Percentiles rank a stretch among this genome's conserved stretches.
Evolutionary conservation across 2,113 vertebrate species (phyloP).

Genomic region (rabbit (Oryctolagus cuniculus)): DNA sequence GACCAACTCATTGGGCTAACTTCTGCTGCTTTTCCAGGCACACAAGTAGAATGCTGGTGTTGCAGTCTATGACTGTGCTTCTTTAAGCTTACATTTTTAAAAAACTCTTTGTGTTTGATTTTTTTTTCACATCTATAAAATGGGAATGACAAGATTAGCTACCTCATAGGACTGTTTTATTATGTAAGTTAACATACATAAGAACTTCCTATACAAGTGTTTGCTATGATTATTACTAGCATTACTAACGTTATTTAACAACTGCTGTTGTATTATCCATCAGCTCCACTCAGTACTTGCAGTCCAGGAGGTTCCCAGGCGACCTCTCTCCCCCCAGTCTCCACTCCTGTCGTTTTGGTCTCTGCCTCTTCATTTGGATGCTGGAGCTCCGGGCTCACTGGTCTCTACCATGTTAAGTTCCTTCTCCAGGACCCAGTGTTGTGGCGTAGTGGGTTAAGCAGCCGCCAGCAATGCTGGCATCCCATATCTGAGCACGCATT

Average conservation of each 20-base stretch:
- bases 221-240: neutral
- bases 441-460: too few species aligned
- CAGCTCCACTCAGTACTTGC: neutral
- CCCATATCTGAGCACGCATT: too few species aligned
- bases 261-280: neutral
- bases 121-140: constrained; percentile 26
- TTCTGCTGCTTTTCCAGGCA: too few species aligned
- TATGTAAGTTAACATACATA: neutral
- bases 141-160: neutral
- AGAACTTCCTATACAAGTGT: neutral
- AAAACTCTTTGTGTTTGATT: neutral
- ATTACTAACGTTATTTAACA: neutral
- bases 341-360: neutral
- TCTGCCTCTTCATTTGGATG: neutral
- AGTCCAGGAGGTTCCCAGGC: neutral
- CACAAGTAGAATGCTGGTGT: too few species aligned
- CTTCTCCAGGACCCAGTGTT: too few species aligned
- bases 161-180: neutral
- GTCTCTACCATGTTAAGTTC: neutral
- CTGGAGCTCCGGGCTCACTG: neutral
- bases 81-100: neutral
- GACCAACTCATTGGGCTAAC: too few species aligned
- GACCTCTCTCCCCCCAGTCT: neutral
- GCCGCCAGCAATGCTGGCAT: too few species aligned
- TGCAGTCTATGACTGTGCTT: too few species aligned